Evolutionary conservation across 2,888 invertebrate species (phyloP).

Genomic region (Chrysodeixis includens): DNA sequence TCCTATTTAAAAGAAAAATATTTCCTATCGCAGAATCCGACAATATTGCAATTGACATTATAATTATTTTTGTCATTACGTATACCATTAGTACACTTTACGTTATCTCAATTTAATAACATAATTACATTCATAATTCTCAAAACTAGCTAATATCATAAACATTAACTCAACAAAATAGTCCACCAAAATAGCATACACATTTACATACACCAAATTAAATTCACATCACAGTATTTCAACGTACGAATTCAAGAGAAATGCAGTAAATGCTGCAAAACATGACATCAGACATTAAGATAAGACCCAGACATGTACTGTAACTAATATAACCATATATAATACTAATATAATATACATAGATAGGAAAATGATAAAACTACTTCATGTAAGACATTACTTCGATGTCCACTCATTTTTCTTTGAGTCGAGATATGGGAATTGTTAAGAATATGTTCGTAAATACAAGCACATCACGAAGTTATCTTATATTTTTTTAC

Average conservation of each 20-base stretch:
- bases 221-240: constrained; percentile 21
- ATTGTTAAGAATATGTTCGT: constrained; percentile 52
- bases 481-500: constrained; percentile 19
- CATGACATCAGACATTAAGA: constrained; percentile 48
- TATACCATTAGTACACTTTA: no score
- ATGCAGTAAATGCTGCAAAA: constrained; percentile 35
- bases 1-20: no score
- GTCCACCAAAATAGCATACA: neutral
- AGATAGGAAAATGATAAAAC: constrained; percentile 62
- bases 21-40: no score
- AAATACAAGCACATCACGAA: constrained; percentile 11
- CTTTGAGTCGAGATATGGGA: constrained; percentile 36
- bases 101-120: no score
- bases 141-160: no score
- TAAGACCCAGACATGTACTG: constrained; percentile 55
- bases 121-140: no score
- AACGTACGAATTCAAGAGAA: constrained; percentile 32
- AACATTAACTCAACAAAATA: neutral
- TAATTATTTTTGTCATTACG: no score
- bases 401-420: constrained; percentile 62
- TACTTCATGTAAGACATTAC: constrained; percentile 56
- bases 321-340: constrained; percentile 38
- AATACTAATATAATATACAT: constrained; percentile 45
- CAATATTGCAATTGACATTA: no score
- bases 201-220: neutral